Evolutionary conservation across 2,797 vertebrate genomes (phyloP).

Genomic region (Pseudopleuronectes americanus): DNA sequence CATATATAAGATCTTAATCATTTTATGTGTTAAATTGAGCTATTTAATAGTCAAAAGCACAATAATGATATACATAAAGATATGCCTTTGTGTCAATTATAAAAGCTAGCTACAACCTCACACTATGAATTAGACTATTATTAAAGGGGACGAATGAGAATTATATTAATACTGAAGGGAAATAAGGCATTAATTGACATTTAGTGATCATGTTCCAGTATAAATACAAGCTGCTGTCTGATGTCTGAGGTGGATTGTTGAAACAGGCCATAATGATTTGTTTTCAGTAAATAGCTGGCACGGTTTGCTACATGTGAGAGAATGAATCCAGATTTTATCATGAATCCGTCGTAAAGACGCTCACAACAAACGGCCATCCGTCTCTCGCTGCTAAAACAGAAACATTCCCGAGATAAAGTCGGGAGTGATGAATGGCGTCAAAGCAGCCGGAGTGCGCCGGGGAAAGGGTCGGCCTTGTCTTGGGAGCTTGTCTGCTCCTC

Average conservation of each 20-base stretch:
- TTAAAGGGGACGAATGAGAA: neutral
- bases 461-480: conserved; percentile 76
- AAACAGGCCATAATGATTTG: neutral
- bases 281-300: neutral
- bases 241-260: neutral
- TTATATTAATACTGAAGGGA: neutral
- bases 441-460: conserved; percentile 59
- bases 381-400: conserved; percentile 3
- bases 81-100: neutral
- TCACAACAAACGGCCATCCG: too few species aligned
- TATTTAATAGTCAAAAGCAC: neutral
- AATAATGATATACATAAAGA: neutral
- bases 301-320: neutral
- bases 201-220: neutral
- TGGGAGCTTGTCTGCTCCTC: conserved; percentile 67
- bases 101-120: neutral
- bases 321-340: neutral
- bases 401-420: conserved; percentile 35
- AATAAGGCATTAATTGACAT: neutral
- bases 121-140: neutral
- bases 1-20: too few species aligned
- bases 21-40: too few species aligned
- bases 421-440: conserved; percentile 34
- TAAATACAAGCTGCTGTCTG: too few species aligned
- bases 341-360: too few species aligned